Percentiles rank a stretch among this genome's conserved stretches.
Conservation (phyloP, 2,113 vertebrate species). For the Pandion haliaetus region DNA sequence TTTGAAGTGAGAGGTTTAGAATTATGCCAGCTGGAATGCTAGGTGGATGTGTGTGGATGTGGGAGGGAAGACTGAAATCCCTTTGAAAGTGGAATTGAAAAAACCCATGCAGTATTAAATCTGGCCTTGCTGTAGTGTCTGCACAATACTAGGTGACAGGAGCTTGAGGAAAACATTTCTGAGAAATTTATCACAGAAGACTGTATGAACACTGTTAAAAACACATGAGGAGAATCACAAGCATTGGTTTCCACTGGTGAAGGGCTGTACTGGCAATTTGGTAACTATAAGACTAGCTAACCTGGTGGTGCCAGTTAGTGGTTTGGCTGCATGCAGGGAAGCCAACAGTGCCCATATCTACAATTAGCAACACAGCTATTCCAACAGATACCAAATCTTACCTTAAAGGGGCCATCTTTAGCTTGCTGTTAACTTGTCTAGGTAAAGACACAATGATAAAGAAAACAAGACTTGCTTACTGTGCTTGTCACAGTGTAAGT, state of each 20-base stretch:
- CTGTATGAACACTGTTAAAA: not conserved
- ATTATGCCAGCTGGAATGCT: not conserved
- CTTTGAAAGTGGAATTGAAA: not conserved
- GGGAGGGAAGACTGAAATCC: not conserved
- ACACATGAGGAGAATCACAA: not conserved
- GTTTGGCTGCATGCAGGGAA: not conserved
- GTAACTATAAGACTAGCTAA: not conserved
- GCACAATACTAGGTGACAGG: not conserved
- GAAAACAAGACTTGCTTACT: not conserved
- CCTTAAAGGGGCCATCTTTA: not conserved
- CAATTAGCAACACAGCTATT: not conserved
- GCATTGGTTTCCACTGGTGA: not conserved
- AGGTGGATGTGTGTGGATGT: not conserved
- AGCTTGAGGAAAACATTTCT: not conserved
- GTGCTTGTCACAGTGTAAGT: not conserved
- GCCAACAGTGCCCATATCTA: accelerated
- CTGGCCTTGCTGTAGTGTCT: not conserved
- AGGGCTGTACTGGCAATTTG: not conserved
- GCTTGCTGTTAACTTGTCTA: not conserved
- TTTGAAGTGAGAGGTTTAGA: not conserved
- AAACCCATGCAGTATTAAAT: not conserved
- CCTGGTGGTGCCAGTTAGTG: not conserved
- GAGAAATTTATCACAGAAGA: not conserved
- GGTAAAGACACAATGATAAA: not conserved
- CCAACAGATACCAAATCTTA: not conserved